Evolutionary conservation across 1,140 invertebrate species (phyloP), one percentile per base, ranked within the genome.

Genomic region (Solen grandis): DNA sequence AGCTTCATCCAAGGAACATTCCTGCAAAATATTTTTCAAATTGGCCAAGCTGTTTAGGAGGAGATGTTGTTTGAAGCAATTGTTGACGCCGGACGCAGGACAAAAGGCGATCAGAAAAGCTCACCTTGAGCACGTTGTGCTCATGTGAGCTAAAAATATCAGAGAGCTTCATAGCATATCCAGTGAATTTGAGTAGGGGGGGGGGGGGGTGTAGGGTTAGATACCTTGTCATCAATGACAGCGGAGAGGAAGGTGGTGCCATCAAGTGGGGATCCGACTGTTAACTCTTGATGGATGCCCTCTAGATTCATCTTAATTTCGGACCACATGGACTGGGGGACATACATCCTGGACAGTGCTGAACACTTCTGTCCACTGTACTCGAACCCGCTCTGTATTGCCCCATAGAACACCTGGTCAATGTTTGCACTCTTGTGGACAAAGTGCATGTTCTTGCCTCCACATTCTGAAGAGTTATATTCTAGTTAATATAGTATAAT

Each of bases 361-460:
- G 98, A 99, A 92, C 99, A 99, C 92, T 99, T 99, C 92, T 99
- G 99, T 4, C 99, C 99, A 89, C 96, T 96, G 90, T 93, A 95
- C 93, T 99, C 99, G 92, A 99, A 99, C 31, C 98, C 95, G 70
- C 97, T 96, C 73, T 95, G 94, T 79, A 99, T 96, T 0, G 98
- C 99, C 1, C 94, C 94, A 41, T 95, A 95, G 0, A 97, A 94
- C 38, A 98, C 97, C 38, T 95, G 95, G 19, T 95, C 93, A 0
- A 96, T 93, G 92, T 99, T 95, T 19, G 98, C 99, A 29, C 96
- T 95, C 0, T 96, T 94, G 93, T 99, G 99, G 27, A 99, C 93
- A 90, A 99, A 99, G 90, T 99, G 99, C 92, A 97, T 99, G 93
- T 99, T 99, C 92, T 99, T 99, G 1, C 99, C 99, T 55, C 99